phyloP scores from a whole-genome alignment of 2,888 invertebrate species.

The Pinctada fucata region DNA sequence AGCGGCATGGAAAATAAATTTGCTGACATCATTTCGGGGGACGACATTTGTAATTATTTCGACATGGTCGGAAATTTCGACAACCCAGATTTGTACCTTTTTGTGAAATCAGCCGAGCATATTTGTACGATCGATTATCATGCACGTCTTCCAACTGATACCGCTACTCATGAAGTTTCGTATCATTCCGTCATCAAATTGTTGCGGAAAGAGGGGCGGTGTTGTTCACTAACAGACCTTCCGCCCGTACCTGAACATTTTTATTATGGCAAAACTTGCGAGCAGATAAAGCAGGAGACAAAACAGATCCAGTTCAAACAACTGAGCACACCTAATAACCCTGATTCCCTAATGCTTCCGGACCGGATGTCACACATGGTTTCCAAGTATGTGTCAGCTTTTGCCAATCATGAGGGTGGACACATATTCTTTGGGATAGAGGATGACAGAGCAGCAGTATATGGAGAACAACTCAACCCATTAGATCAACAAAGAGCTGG shows the following conservation, averaged over 20 bases:
- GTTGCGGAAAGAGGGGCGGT: conserved; percentile 46
- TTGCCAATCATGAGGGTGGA: conserved; percentile 69
- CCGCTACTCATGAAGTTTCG: conserved; percentile 66
- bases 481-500: conserved; percentile 56
- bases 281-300: conserved; percentile 63
- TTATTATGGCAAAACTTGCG: conserved; percentile 53
- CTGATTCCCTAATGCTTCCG: conserved; percentile 44
- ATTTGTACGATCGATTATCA: conserved; percentile 63
- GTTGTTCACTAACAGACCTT: conserved; percentile 51
- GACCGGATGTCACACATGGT: conserved; percentile 53
- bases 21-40: conserved; percentile 60
- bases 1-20: conserved; percentile 66
- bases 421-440: conserved; percentile 69
- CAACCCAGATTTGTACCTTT: conserved; percentile 61
- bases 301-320: conserved; percentile 70
- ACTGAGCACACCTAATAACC: conserved; percentile 41
- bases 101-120: conserved; percentile 67
- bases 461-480: conserved; percentile 56
- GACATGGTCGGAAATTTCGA: conserved; percentile 68
- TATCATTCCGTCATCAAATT: conserved; percentile 62
- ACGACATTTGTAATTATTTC: conserved; percentile 68
- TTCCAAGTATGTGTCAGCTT: conserved; percentile 64
- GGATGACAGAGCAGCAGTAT: conserved; percentile 59
- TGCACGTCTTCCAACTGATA: conserved; percentile 65
- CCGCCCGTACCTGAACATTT: conserved; percentile 57